phyloP scores from a whole-genome alignment of 2,113 vertebrate species.

The Brienomyrus brachyistius region DNA sequence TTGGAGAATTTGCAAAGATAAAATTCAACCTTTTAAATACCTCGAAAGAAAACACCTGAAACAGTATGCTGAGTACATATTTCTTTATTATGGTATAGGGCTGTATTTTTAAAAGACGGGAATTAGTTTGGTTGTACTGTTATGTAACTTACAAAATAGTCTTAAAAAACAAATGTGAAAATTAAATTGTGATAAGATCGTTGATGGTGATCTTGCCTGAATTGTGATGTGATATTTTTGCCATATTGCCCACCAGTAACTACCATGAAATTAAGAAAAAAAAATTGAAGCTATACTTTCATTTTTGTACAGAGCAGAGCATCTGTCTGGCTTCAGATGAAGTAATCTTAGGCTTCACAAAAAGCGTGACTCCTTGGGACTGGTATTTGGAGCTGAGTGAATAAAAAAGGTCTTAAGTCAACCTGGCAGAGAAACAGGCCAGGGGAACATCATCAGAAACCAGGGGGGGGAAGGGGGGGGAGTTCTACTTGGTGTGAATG shows the following conservation, averaged over 20 bases:
- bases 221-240: background rate
- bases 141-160: background rate
- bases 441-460: background rate
- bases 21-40: background rate
- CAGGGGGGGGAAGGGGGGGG: background rate
- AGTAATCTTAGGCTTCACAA: background rate
- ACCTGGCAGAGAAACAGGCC: background rate
- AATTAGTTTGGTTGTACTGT: background rate
- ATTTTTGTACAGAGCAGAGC: background rate
- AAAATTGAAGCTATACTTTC: background rate
- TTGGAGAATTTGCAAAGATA: background rate
- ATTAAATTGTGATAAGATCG: background rate
- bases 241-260: background rate
- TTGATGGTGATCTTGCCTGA: background rate
- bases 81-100: background rate
- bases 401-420: slow-evolving; percentile 4
- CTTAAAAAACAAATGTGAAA: background rate
- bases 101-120: background rate
- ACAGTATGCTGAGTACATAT: background rate
- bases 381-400: background rate
- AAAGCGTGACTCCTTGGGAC: background rate
- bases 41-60: background rate
- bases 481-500: background rate
- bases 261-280: background rate
- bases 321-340: background rate